Percentiles rank a stretch among this genome's conserved stretches.
phyloP scores from a whole-genome alignment of 2,113 vertebrate genomes.

The Halcyon senegalensis region DNA sequence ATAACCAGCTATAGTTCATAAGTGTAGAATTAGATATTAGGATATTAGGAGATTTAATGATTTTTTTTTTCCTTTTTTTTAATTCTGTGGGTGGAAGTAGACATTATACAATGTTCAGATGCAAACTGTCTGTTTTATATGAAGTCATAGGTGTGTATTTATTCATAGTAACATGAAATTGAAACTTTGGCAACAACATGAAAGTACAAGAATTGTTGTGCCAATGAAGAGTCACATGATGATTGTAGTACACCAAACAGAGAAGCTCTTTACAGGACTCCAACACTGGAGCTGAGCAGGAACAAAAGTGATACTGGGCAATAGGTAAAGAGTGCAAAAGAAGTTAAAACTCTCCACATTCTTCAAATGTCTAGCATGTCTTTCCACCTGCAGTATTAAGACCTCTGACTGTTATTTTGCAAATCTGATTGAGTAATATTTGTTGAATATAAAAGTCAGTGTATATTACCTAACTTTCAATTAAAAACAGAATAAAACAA shows the following conservation, averaged over 20 bases:
- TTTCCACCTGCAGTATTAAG: background rate
- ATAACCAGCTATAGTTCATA: background rate
- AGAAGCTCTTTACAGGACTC: background rate
- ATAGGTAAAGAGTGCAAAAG: background rate
- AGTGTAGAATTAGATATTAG: background rate
- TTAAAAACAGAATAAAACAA: background rate
- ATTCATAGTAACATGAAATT: background rate
- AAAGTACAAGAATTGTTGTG: background rate
- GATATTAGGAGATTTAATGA: background rate
- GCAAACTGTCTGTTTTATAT: background rate
- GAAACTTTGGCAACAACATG: fast-evolving
- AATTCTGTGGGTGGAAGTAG: background rate
- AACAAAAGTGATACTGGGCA: background rate
- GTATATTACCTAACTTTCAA: background rate
- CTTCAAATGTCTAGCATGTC: background rate
- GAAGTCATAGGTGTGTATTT: background rate
- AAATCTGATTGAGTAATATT: background rate
- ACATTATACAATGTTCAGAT: background rate
- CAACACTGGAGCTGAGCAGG: background rate
- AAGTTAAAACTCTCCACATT: background rate
- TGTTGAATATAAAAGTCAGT: background rate
- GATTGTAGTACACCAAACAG: background rate
- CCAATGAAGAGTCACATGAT: background rate
- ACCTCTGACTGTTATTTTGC: background rate
- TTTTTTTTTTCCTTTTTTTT: background rate